Percentiles rank a stretch among this genome's conserved stretches.
These are phyloP conservation scores for Camelus bactrianus DNA, from an alignment of 2,113 vertebrate species.

Conservation along the genomic window DNA sequence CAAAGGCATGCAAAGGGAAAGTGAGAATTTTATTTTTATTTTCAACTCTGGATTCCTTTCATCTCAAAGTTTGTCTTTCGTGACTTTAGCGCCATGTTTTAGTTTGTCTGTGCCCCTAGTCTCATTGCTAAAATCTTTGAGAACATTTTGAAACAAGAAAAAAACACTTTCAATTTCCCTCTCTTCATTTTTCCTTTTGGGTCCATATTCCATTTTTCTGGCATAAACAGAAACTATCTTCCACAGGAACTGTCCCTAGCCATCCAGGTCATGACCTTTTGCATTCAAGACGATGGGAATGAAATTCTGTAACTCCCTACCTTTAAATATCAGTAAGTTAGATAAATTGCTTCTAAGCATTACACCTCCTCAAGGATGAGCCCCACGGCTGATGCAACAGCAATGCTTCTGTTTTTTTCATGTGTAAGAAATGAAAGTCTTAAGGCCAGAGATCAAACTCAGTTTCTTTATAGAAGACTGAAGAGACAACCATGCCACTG, in stretches of 20 bases:
- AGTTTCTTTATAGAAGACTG: neutral
- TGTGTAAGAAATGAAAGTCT: slow-evolving; percentile 31
- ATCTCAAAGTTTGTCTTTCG: slow-evolving; percentile 45
- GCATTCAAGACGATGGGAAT: neutral
- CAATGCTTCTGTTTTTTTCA: neutral
- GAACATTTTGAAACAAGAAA: neutral
- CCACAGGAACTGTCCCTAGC: neutral
- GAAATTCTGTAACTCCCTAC: slow-evolving; percentile 28
- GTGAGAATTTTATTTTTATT: slow-evolving; percentile 60
- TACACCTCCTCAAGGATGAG: neutral
- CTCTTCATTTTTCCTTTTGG: neutral
- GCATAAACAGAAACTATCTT: neutral
- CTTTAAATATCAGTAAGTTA: slow-evolving; percentile 35
- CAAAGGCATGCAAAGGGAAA: slow-evolving; percentile 57
- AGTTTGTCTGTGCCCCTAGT: neutral
- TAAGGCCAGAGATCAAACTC: slow-evolving; percentile 24
- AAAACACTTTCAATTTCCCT: neutral
- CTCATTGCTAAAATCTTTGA: slow-evolving; percentile 25
- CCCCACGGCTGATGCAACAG: neutral
- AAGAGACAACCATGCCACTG: neutral
- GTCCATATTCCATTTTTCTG: neutral
- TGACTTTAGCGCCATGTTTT: neutral
- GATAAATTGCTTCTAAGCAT: neutral
- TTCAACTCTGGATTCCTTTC: slow-evolving; percentile 32
- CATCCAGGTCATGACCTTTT: neutral